A percentile compares a stretch with the other conserved stretches of the same genome.
Conservation (phyloP, 1,140 invertebrate species). For the Amphibalanus amphitrite region DNA sequence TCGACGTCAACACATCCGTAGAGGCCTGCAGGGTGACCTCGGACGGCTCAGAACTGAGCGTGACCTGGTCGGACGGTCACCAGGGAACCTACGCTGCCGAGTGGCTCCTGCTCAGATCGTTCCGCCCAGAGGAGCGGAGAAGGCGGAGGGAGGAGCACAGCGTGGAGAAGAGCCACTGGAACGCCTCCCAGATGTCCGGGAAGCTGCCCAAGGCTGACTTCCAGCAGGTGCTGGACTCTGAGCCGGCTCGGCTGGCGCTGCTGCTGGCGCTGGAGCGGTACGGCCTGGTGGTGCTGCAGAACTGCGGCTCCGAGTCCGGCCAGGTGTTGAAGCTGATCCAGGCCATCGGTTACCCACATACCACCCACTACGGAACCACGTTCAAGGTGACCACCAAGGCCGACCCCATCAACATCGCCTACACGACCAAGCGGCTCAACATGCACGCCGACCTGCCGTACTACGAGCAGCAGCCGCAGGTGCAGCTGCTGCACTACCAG, state of each 20-base stretch:
- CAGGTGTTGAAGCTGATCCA: constrained; percentile 36
- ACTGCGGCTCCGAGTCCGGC: constrained; percentile 31
- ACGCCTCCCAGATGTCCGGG: constrained; percentile 29
- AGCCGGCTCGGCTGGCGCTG: constrained; percentile 33
- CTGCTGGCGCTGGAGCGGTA: constrained; percentile 36
- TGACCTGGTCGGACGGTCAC: constrained; percentile 43
- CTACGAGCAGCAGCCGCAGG: constrained; percentile 45
- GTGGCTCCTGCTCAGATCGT: constrained; percentile 41
- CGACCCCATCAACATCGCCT: constrained; percentile 48
- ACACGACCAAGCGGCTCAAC: constrained; percentile 41
- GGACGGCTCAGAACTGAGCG: constrained; percentile 20
- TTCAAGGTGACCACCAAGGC: constrained; percentile 43
- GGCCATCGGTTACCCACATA: constrained; percentile 41
- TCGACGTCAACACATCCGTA: constrained; percentile 30
- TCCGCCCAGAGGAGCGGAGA: constrained; percentile 27
- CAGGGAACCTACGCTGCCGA: constrained; percentile 30
- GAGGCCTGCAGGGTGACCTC: neutral
- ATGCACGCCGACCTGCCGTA: constrained; percentile 51
- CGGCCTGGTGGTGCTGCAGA: constrained; percentile 39
- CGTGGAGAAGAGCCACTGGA: constrained; percentile 33
- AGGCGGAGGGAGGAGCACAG: constrained; percentile 19
- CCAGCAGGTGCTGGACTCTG: constrained; percentile 30
- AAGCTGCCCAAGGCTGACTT: constrained; percentile 35
- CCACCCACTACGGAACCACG: constrained; percentile 44
- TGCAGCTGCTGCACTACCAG: constrained; percentile 45